Percentiles rank a stretch among this genome's conserved stretches.
Evolutionary conservation across 1,140 invertebrate genomes (phyloP).

Genomic region (Potamilus streckersoni): DNA sequence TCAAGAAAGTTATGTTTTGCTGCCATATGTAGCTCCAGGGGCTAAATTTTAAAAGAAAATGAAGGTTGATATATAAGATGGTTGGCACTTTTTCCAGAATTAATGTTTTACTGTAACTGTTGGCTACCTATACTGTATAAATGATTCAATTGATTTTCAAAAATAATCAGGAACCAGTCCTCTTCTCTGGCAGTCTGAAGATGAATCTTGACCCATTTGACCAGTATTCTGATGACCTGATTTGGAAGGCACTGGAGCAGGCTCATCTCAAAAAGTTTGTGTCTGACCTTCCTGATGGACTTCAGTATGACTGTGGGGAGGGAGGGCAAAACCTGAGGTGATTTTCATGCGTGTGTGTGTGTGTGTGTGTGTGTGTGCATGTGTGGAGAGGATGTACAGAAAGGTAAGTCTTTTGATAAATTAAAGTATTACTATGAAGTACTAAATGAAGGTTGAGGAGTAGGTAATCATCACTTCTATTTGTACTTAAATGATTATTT

Average conservation of each 20-base stretch:
- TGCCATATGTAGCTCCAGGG: too few relatives aligned
- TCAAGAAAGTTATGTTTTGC: too few relatives aligned
- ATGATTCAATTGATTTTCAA: too few relatives aligned
- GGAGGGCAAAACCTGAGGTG: constrained; percentile 69
- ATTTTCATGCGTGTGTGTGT: neutral
- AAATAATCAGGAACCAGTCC: constrained; percentile 73
- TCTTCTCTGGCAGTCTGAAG: constrained; percentile 86
- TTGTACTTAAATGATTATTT: neutral
- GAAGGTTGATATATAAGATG: too few relatives aligned
- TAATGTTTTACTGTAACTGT: too few relatives aligned
- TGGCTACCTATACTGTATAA: too few relatives aligned
- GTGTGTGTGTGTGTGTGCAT: neutral
- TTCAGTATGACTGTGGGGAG: constrained; percentile 64
- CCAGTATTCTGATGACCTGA: constrained; percentile 76
- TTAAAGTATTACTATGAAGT: neutral
- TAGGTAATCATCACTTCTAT: neutral
- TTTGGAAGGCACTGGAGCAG: constrained; percentile 82
- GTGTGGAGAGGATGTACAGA: too few relatives aligned
- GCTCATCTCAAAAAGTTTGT: constrained; percentile 68
- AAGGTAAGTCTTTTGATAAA: too few relatives aligned
- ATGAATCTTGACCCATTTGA: constrained; percentile 90
- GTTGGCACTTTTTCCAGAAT: too few relatives aligned
- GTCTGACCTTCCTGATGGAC: constrained; percentile 39
- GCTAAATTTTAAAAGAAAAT: too few relatives aligned
- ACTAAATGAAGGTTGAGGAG: neutral